Conservation (phyloP, 2,113 vertebrate genomes). For the Sinocyclocheilus maitianheensis region DNA sequence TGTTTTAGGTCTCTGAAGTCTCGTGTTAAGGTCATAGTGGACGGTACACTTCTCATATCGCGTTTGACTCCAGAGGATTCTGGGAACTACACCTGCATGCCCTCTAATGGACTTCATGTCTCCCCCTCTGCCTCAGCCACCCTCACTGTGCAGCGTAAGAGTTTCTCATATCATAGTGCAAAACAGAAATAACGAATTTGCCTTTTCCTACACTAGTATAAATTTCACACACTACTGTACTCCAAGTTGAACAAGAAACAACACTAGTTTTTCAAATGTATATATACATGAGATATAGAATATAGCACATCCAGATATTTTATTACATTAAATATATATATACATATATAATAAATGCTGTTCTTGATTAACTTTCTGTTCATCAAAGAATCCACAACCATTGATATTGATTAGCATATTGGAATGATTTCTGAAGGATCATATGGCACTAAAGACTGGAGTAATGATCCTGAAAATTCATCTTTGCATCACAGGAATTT, state of each 20-base stretch:
- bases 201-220: background rate
- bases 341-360: background rate
- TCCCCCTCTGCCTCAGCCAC: conserved; percentile 86
- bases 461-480: no score
- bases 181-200: background rate
- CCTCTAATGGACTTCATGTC: conserved; percentile 86
- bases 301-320: background rate
- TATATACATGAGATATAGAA: background rate
- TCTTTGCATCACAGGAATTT: no score
- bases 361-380: background rate
- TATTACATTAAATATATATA: no score
- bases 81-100: conserved; percentile 87
- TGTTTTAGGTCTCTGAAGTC: conserved; percentile 83
- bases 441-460: background rate
- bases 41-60: conserved; percentile 88
- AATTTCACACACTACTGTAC: background rate
- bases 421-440: background rate
- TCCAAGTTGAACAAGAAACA: background rate
- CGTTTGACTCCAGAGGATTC: conserved; percentile 79
- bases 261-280: background rate
- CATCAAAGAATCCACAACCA: background rate
- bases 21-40: conserved; percentile 89
- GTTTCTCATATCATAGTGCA: background rate
- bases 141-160: conserved; percentile 88
- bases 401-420: background rate